Percentiles rank a stretch among this genome's conserved stretches.
Evolutionary conservation across 2,888 invertebrate genomes (phyloP).

Genomic region (Drosophila basisetae): DNA sequence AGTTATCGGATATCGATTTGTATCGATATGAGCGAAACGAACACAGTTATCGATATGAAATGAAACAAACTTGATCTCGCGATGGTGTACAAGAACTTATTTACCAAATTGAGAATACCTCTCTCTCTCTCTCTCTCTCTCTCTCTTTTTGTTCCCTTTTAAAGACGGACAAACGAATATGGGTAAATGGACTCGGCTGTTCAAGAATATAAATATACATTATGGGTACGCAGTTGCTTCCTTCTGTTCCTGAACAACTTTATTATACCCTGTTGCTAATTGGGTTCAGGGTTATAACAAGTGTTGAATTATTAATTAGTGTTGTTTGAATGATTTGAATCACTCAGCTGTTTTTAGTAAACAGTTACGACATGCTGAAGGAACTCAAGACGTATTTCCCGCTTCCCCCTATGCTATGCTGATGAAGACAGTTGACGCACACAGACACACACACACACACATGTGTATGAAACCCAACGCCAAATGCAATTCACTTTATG

Average conservation of each 20-base stretch:
- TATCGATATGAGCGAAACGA: background rate
- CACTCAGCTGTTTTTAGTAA: conserved; percentile 9
- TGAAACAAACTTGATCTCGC: background rate
- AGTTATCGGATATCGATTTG: background rate
- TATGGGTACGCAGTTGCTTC: background rate
- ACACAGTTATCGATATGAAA: background rate
- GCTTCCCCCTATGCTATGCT: background rate
- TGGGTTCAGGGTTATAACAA: background rate
- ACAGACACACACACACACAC: background rate
- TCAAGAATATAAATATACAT: background rate
- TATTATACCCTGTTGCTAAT: background rate
- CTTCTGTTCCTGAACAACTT: background rate
- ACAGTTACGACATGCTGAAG: conserved; percentile 21
- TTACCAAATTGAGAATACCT: background rate
- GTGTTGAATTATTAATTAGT: conserved; percentile 11
- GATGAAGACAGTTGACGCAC: conserved; percentile 27
- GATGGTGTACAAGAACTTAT: background rate
- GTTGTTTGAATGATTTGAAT: background rate
- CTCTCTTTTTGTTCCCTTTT: background rate
- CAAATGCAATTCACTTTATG: conserved; percentile 70
- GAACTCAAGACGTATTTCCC: conserved; percentile 9
- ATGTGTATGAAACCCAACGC: conserved; percentile 29
- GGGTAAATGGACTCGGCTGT: background rate
- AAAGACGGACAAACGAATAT: background rate
- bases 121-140: background rate